phyloP scores from a whole-genome alignment of 2,113 vertebrate species.

The Oncorhynchus gorbuscha region DNA sequence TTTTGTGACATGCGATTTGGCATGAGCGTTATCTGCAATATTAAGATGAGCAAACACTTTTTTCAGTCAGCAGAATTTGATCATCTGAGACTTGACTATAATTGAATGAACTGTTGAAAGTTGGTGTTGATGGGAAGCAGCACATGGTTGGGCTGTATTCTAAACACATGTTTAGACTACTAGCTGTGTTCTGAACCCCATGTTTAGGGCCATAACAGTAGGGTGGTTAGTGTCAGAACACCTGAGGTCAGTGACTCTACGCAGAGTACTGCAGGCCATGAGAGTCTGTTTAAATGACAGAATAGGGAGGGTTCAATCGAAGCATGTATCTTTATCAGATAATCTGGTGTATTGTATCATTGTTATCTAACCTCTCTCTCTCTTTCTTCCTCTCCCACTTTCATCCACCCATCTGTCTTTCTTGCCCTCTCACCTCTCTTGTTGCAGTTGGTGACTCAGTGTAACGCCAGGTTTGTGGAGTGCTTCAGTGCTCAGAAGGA shows the following conservation, averaged over 20 bases:
- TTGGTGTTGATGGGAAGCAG: not conserved
- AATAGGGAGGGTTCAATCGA: not conserved
- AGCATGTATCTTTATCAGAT: not conserved
- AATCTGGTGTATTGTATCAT: not conserved
- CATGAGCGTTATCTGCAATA: not conserved
- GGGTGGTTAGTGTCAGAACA: not conserved
- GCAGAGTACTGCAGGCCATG: not conserved
- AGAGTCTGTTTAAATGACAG: not conserved
- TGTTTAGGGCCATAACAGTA: no score
- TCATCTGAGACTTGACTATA: not conserved
- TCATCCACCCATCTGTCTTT: not conserved
- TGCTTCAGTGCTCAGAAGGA: slow-evolving; percentile 94
- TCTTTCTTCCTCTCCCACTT: not conserved
- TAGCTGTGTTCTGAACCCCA: no score
- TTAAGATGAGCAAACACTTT: not conserved
- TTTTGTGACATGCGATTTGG: not conserved
- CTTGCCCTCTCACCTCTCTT: not conserved
- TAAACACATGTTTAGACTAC: no score
- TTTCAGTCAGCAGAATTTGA: not conserved
- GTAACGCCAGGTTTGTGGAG: slow-evolving; percentile 87
- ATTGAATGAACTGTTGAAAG: not conserved
- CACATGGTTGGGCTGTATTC: not conserved
- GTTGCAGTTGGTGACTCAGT: slow-evolving; percentile 87
- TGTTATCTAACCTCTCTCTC: not conserved
- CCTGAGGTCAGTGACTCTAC: not conserved